phyloP scores from a whole-genome alignment of 2,797 vertebrate genomes.

The Florisuga fusca region DNA sequence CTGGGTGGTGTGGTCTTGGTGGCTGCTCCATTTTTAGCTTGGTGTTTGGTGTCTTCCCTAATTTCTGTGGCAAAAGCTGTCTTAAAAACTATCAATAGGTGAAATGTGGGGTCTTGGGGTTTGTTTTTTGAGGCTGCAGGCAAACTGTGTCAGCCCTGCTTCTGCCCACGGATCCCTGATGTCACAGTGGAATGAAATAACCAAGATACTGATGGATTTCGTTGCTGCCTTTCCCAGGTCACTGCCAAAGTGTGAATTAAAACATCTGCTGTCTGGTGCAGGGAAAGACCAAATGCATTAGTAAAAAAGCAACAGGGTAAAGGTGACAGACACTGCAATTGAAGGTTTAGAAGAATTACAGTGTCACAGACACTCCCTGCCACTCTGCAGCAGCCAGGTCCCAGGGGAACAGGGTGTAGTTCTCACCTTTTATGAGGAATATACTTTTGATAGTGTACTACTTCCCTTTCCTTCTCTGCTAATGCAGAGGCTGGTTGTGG shows the following conservation, averaged over 20 bases:
- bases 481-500: not conserved
- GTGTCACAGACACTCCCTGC: not conserved
- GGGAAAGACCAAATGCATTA: not conserved
- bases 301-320: not conserved
- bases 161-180: accelerated
- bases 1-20: too few species aligned
- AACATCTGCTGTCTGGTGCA: too few species aligned
- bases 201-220: accelerated
- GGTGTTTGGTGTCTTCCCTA: not conserved
- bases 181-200: not conserved
- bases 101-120: too few species aligned
- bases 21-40: not conserved
- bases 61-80: accelerated
- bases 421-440: not conserved
- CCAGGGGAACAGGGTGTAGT: not conserved
- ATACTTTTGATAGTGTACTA: not conserved
- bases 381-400: not conserved
- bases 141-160: not conserved
- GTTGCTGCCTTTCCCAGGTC: not conserved
- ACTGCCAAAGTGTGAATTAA: accelerated
- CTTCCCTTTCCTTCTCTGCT: not conserved
- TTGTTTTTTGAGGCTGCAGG: not conserved
- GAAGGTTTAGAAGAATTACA: not conserved
- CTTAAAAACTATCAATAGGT: not conserved
- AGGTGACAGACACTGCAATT: not conserved